A percentile compares a stretch with the other conserved stretches of the same genome.
Conservation (phyloP, 2,888 invertebrate genomes). For the Ormyrus thymus region DNA sequence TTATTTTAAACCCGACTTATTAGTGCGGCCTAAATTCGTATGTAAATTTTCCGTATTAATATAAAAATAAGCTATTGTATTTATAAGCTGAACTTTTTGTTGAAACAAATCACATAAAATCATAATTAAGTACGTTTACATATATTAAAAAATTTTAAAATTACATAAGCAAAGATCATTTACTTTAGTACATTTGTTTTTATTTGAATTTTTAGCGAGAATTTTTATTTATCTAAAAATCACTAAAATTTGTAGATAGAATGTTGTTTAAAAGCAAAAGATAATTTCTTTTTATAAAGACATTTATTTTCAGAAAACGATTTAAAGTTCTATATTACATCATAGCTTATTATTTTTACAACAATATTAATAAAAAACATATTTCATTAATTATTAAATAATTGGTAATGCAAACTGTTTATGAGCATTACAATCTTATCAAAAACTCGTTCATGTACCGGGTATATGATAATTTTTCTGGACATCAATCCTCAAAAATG, state of each 20-base stretch:
- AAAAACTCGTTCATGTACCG: slow-evolving; percentile 27
- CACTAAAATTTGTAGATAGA: background rate
- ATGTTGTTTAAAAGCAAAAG: slow-evolving; percentile 1
- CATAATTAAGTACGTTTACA: no score
- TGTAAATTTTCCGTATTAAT: no score
- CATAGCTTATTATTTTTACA: slow-evolving; percentile 44
- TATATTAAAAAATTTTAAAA: no score
- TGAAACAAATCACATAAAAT: no score
- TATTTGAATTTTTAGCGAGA: no score
- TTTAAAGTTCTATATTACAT: slow-evolving; percentile 50
- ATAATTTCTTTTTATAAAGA: slow-evolving; percentile 43
- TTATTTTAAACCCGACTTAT: no score
- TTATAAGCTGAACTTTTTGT: no score
- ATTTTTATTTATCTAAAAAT: background rate
- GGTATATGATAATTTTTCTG: background rate
- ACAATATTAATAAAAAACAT: slow-evolving; percentile 28
- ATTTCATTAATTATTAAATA: slow-evolving; percentile 12
- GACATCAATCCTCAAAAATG: slow-evolving; percentile 11
- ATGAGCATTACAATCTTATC: slow-evolving; percentile 30
- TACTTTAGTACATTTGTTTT: no score
- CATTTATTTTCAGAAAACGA: slow-evolving; percentile 49
- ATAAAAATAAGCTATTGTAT: no score
- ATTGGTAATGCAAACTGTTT: slow-evolving; percentile 27
- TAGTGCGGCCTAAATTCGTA: no score
- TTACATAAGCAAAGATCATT: no score